Evolutionary conservation across 2,888 invertebrate species (phyloP), one percentile per base, ranked within the genome.

Genomic region (Andrena bicolor): DNA sequence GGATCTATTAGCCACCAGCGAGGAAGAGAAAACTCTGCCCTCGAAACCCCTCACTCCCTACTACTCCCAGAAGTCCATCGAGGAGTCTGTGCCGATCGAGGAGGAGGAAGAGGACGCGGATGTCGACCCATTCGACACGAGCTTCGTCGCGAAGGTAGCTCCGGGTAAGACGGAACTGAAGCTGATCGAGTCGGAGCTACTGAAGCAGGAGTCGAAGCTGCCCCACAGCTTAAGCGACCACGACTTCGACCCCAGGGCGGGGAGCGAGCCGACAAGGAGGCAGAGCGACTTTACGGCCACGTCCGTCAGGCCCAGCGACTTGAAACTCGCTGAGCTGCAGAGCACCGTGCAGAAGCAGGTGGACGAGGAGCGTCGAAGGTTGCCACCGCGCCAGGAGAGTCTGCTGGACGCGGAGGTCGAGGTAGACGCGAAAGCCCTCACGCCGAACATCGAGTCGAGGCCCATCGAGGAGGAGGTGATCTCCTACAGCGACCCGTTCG

Each of bases 1-100:
- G 2, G 96, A 96, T 91, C 93, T 96, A 69, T 94, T 97, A 13
- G 94, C 94, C 20, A 94, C 94, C n/a, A 94, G 94, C 76, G 95
- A 95, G 82, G 97, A 96, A 90, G 94, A 94, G 83, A 94, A 93
- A 41, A 96, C 96, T 90, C 94, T 95, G 70, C 90, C 92, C 0
- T 94, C 94, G 32, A 97, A 97, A 91, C 98, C 98, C 3, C 92
- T 97, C 69, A 98, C 98, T 4, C 98, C 98, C 0, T 97, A 97
- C 90, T 97, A 97, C 93, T 96, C 96, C 0, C 94, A 96, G 83
- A 93, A 92, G 41, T 92, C 93, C 0, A 73, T 93, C 26, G 96
- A 96, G 89, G 94, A 95, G 72, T 95, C 95, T 2, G 94, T 96
- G 66, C 95, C 96, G 53, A 94, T 95, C 86, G 95, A 96, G 76